Percentiles rank a stretch among this genome's conserved stretches.
Conservation (phyloP, 1,140 invertebrate genomes). For the Hermetia illucens region DNA sequence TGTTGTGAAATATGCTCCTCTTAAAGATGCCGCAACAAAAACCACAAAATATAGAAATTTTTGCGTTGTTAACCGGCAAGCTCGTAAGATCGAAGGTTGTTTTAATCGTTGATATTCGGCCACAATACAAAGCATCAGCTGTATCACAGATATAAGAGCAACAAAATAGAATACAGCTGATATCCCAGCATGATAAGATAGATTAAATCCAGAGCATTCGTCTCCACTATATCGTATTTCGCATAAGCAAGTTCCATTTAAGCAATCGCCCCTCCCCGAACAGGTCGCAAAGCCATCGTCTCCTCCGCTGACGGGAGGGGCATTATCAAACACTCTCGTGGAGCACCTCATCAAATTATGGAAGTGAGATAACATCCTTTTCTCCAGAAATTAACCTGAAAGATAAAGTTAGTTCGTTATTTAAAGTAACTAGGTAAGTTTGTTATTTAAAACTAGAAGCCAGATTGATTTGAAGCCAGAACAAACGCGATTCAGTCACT, state of each 20-base stretch:
- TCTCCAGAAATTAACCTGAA: too few relatives aligned
- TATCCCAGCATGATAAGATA: conserved; percentile 51
- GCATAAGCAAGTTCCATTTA: conserved; percentile 80
- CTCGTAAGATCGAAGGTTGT: conserved; percentile 59
- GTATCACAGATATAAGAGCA: conserved; percentile 71
- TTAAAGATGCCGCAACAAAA: conserved; percentile 68
- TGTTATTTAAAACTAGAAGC: too few relatives aligned
- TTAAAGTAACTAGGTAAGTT: too few relatives aligned
- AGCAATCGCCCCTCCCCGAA: conserved; percentile 72
- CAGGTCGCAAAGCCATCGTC: conserved; percentile 21
- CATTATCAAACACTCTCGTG: conserved; percentile 24
- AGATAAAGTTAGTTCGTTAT: too few relatives aligned
- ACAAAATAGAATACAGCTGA: conserved; percentile 69
- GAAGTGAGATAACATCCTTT: conserved; percentile 29
- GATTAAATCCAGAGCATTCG: conserved; percentile 43
- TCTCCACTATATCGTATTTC: conserved; percentile 58
- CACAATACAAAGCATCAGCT: conserved; percentile 70
- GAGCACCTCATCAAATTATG: conserved; percentile 30
- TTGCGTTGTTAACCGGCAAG: conserved; percentile 78
- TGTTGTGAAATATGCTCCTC: conserved; percentile 80
- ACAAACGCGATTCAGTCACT: too few relatives aligned
- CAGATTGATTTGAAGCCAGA: too few relatives aligned
- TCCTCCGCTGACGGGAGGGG: conserved; percentile 9
- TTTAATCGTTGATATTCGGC: conserved; percentile 73
- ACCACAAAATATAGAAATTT: conserved; percentile 84